Evolutionary conservation across 2,797 vertebrate genomes (phyloP), one percentile per base, ranked within the genome.

Genomic region (Myotis daubentonii): DNA sequence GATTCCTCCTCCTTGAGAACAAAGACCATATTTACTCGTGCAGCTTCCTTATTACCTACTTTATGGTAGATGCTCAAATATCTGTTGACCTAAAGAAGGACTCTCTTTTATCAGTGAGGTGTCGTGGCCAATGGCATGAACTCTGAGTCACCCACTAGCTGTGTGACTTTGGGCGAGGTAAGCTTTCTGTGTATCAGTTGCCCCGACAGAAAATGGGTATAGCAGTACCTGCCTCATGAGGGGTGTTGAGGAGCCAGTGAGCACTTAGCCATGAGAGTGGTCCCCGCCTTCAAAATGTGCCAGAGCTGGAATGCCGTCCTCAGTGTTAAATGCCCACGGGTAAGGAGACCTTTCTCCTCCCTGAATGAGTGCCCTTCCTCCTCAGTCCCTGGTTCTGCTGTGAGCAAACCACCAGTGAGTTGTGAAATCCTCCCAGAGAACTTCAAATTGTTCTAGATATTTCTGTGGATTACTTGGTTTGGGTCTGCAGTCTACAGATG

Each of bases 1-100:
- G 19, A 23, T n/a, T 51, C 23, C 38, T 12, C 47, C n/a, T 44
- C 53, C 78, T 49, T 7, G 28, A 87, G 41, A 91, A 19, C 84
- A 86, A 94, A 91, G 87, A 49, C 23, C 28, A 20, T 51, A 57
- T 93, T 94, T 84, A 84, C 87, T 60, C 68, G 49, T 38, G 49
- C 30, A 78, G 10, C 15, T 89, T 17, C 41, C 49, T 85, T 81
- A 68, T 94, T 81, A 65, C 23, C 76, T 94, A 78, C 41, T 36
- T 66, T 76, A 47, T 33, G 47, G 88, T 30, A 89, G 38, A 87
- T 25, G 44, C 28, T 80, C 68, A 86, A 44, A 76, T 87, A 74
- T 86, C 87, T 92, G 75, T 65, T 89, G n/a, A 74, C 33, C 60
- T 30, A 82, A 65, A 86, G 53, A 65, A 86, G 66, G 33, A 65